These are phyloP conservation scores for Sepioteuthis lessoniana DNA, from an alignment of 2,888 invertebrate genomes.

Conservation along the genomic window DNA sequence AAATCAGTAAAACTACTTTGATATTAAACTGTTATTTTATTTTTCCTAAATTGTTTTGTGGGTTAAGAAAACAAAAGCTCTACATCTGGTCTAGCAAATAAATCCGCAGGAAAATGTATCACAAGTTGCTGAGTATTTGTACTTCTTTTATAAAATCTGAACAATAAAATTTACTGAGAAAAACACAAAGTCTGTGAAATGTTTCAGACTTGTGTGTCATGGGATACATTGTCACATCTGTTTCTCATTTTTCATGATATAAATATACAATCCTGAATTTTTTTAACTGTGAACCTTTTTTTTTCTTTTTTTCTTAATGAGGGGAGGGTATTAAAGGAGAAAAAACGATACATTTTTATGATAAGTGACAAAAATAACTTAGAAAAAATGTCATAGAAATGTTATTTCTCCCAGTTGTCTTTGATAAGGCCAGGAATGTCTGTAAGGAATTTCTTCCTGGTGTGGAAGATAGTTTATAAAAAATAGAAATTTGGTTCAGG, in stretches of 20 bases:
- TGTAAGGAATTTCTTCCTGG: neutral
- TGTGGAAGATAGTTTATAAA: neutral
- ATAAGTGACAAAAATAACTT: neutral
- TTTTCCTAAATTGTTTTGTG: neutral
- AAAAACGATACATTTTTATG: neutral
- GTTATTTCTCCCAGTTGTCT: slow-evolving; percentile 33
- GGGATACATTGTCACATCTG: neutral
- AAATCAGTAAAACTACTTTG: neutral
- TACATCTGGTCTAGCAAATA: neutral
- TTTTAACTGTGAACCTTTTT: neutral
- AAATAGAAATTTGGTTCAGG: neutral
- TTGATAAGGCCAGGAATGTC: slow-evolving; percentile 12
- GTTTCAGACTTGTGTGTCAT: neutral
- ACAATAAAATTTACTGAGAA: neutral
- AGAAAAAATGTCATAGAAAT: neutral
- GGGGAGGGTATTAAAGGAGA: neutral
- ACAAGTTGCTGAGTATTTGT: neutral
- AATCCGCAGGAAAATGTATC: neutral
- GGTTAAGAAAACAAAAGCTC: neutral
- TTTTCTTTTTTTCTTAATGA: neutral
- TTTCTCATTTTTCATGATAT: neutral
- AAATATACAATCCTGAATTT: neutral
- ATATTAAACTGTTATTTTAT: neutral
- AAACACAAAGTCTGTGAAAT: neutral
- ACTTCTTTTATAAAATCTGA: neutral